Base-by-base conservation (phyloP, 2,888 invertebrate genomes). In the Hymenopus coronatus region DNA sequence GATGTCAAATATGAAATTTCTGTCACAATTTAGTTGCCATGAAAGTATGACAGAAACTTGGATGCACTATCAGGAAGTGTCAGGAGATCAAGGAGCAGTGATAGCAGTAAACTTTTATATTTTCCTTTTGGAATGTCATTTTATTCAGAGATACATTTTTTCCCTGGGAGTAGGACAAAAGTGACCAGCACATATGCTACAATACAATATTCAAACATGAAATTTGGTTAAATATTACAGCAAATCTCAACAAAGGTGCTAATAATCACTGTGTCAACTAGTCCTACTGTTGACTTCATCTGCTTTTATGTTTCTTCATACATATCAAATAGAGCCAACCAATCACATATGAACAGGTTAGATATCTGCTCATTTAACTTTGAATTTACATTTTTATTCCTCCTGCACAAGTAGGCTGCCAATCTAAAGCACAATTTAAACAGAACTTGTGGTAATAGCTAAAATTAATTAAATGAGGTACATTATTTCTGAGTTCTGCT, bases 131-230 rank as follows among this genome's bases (percentile, higher is more conserved):
- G 90, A 90, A 90, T 90, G 90, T 90, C 83, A 84, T 90, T 90
- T 89, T 89, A 89, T 90, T 89, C 87, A 89, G 89, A 89, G 89
- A 85, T 85, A 89, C 89, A 89, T 89, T 89, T 33, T 88, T 87
- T 88, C 25, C n/a, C 15, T 1, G 70, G 70, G 70, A n/a, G 84
- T 84, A 30, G 84, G 89, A 88, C 85, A 30, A 88, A 89, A 88
- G 89, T 89, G 88, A 88, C 89, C 89, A 89, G 89, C 89, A 89
- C 89, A 89, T 88, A 85, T 46, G 85, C 85, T 89, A 83, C 82
- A 87, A 70, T 84, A 82, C 70, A 54, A 85, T 46, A 33, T 87
- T 33, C 85, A 85, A 70, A 27, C 81, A 28, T 87, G 40, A 87
- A 70, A 70, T 70, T 20, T 70, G 54, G 20, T 70, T 70, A 70